These are phyloP conservation scores for Sarcophaga subvicina DNA, from an alignment of 2,888 invertebrate genomes.

Conservation along the genomic window DNA sequence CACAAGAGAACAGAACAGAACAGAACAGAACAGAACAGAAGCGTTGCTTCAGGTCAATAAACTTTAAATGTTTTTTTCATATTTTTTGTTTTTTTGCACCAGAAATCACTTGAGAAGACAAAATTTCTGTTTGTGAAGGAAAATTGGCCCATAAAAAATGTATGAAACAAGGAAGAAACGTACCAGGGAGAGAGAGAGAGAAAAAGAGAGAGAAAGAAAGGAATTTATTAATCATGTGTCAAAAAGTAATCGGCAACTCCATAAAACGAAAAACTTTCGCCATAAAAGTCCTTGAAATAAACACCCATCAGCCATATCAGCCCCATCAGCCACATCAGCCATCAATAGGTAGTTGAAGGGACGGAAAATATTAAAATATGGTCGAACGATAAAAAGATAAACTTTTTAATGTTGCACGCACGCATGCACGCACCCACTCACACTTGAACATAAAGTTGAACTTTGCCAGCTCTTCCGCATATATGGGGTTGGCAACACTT, in stretches of 20 bases:
- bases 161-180: too few relatives aligned
- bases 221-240: conserved; percentile 43
- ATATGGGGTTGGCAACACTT: background rate
- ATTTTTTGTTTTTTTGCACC: background rate
- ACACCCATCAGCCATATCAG: conserved; percentile 10
- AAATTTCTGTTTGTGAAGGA: conserved; percentile 13
- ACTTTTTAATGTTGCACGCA: background rate
- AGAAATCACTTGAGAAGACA: background rate
- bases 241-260: conserved; percentile 33
- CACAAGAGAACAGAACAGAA: too few relatives aligned
- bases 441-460: too few relatives aligned
- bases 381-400: background rate
- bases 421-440: too few relatives aligned
- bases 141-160: conserved; percentile 4
- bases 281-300: conserved; percentile 52
- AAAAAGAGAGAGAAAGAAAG: background rate
- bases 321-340: background rate
- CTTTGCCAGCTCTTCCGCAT: too few relatives aligned
- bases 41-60: too few relatives aligned
- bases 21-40: too few relatives aligned
- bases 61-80: too few relatives aligned
- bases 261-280: conserved; percentile 28
- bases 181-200: too few relatives aligned
- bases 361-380: background rate
- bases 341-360: too few relatives aligned